Conservation (phyloP, 2,113 vertebrate genomes). For the Oreochromis aureus region DNA sequence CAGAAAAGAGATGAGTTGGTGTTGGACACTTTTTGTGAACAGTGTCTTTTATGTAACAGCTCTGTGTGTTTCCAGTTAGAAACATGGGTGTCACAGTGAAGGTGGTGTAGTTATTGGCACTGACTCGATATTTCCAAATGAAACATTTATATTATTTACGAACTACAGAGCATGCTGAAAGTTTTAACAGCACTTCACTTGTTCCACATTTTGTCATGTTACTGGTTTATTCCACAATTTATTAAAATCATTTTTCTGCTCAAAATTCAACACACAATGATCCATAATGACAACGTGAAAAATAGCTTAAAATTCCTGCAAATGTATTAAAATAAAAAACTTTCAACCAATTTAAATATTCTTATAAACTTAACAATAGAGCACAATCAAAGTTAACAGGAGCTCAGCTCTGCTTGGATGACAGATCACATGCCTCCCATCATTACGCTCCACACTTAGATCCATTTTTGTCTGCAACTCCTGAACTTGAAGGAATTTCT, state of each 20-base stretch:
- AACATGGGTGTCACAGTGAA: rapidly evolving
- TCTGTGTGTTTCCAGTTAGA: background rate
- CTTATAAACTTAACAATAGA: rapidly evolving
- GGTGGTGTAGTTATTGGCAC: background rate
- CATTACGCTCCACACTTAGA: rapidly evolving
- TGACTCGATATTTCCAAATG: background rate
- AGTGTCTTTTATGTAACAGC: rapidly evolving
- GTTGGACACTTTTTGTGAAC: rapidly evolving
- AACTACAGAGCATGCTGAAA: rapidly evolving
- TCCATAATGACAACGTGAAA: rapidly evolving
- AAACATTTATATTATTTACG: rapidly evolving
- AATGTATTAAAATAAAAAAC: background rate
- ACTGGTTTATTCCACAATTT: rapidly evolving
- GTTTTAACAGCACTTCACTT: rapidly evolving
- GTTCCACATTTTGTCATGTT: background rate
- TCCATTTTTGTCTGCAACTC: background rate
- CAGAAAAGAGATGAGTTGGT: background rate
- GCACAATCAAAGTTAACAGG: background rate
- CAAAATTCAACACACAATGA: rapidly evolving
- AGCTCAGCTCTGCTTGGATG: background rate
- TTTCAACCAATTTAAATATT: background rate
- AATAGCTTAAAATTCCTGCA: rapidly evolving
- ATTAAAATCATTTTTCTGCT: background rate
- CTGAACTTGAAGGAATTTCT: rapidly evolving
- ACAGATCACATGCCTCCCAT: rapidly evolving